Base-by-base conservation (phyloP, 2,113 vertebrate species). In the Hirundichthys speculiger region DNA sequence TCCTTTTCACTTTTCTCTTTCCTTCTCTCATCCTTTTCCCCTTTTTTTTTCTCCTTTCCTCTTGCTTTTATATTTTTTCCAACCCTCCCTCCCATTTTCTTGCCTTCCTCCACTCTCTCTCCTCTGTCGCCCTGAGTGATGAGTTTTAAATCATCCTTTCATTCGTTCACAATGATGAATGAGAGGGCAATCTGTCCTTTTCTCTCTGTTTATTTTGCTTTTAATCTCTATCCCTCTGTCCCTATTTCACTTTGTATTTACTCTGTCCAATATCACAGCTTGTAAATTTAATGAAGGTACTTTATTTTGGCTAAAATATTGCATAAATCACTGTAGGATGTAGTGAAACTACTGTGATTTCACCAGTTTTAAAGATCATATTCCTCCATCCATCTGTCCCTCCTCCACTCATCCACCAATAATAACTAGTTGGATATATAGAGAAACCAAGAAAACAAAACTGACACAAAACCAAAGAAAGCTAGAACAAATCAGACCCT, bases 71-170 rank as follows among this genome's bases (percentile, higher is more conserved):
- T 18, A 42, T 55, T 56, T 54, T n/a, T 40, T 19, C 47, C 16
- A 62, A 14, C 46, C 42, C 34, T 46, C 16, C 16, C 24, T 22
- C 54, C 55, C 43, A 18, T 21, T 65, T 10, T 20, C 34, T 16
- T 56, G 52, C 25, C 24, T 40, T 54, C 42, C 11, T 20, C 41
- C 54, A n/a, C 19, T 34, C 47, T 51, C 40, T 63, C 1, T 12
- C 50, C 67, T 70, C 72, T 34, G 2, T 57, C 18, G 20, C 47
- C n/a, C 69, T 77, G 79, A 90, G 57, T 80, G 84, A 90, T 83
- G 84, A 88, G 48, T 75, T 88, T 85, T 86, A 86, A 87, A 89
- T 88, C 86, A 86, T 80, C 71, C 83, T 68, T 77, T 83, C 81
- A 69, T 87, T 83, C 69, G 50, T 21, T 21, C 20, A 0, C 70